phyloP scores from a whole-genome alignment of 2,888 invertebrate genomes.

The Copidosoma aretas region DNA sequence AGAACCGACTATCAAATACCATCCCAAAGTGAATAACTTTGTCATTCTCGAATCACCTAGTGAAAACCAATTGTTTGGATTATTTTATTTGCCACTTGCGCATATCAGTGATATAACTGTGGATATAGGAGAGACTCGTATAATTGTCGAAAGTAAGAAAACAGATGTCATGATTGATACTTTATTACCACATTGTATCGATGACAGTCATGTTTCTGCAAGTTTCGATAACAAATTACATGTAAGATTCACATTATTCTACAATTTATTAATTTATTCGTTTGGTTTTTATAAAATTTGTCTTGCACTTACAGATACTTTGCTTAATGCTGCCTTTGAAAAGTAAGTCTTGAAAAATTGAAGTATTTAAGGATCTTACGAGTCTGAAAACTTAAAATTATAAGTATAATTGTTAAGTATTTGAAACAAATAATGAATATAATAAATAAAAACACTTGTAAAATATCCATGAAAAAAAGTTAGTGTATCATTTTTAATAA shows the following conservation, averaged over 20 bases:
- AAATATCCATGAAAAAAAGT: slow-evolving; percentile 5
- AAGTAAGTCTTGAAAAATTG: slow-evolving; percentile 2
- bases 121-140: slow-evolving; percentile 78
- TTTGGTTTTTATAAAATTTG: slow-evolving; percentile 22
- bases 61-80: slow-evolving; percentile 67
- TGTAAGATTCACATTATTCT: slow-evolving; percentile 55
- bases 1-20: not conserved
- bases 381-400: not conserved
- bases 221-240: slow-evolving; percentile 66
- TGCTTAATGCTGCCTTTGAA: slow-evolving; percentile 52
- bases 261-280: slow-evolving; percentile 4
- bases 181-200: slow-evolving; percentile 72
- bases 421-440: not conserved
- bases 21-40: slow-evolving; percentile 41
- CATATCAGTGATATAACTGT: slow-evolving; percentile 67
- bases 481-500: slow-evolving; percentile 14
- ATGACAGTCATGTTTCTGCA: slow-evolving; percentile 66
- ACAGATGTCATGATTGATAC: slow-evolving; percentile 72
- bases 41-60: slow-evolving; percentile 62
- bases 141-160: slow-evolving; percentile 71
- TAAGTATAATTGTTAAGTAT: not conserved
- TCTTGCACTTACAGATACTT: slow-evolving; percentile 50
- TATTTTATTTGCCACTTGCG: slow-evolving; percentile 68
- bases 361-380: not conserved
- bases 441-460: not conserved